A percentile compares a stretch with the other conserved stretches of the same genome.
Conservation (phyloP, 2,888 invertebrate genomes). For the Polydrusus pterygomalis region DNA sequence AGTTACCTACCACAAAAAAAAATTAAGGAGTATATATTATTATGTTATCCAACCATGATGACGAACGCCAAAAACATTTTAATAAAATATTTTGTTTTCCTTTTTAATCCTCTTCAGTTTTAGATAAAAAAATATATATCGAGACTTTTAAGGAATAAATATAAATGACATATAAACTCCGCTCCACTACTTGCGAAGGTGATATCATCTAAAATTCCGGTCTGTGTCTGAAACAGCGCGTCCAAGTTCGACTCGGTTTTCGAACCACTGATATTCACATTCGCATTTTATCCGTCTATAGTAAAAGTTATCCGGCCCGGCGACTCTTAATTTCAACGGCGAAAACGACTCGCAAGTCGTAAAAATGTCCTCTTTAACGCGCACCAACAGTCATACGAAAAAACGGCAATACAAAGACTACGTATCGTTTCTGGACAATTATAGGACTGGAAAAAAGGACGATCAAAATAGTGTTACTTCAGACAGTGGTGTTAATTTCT, state of each 20-base stretch:
- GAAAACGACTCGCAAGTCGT: constrained; percentile 4
- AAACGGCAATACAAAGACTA: constrained; percentile 66
- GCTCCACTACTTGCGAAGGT: constrained; percentile 51
- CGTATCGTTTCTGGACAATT: constrained; percentile 66
- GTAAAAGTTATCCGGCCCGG: constrained; percentile 43
- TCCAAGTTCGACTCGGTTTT: constrained; percentile 45
- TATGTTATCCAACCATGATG: too few species aligned
- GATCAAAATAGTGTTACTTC: constrained; percentile 59
- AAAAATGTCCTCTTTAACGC: constrained; percentile 56
- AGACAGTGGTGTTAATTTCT: constrained; percentile 61
- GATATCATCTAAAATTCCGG: constrained; percentile 58
- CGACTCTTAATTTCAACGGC: constrained; percentile 44
- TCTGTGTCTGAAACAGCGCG: constrained; percentile 51
- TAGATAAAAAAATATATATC: too few species aligned
- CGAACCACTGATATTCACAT: constrained; percentile 49
- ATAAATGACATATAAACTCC: constrained; percentile 4
- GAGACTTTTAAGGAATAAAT: background rate
- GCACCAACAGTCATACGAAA: constrained; percentile 53
- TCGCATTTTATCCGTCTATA: constrained; percentile 56
- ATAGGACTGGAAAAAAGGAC: constrained; percentile 63
- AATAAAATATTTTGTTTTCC: too few species aligned
- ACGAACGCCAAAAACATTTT: too few species aligned
- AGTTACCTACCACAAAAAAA: too few species aligned
- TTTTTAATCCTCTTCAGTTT: too few species aligned
- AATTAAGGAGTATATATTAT: too few species aligned